These are phyloP conservation scores for Champsocephalus gunnari DNA, from an alignment of 2,797 vertebrate species.

Conservation along the genomic window DNA sequence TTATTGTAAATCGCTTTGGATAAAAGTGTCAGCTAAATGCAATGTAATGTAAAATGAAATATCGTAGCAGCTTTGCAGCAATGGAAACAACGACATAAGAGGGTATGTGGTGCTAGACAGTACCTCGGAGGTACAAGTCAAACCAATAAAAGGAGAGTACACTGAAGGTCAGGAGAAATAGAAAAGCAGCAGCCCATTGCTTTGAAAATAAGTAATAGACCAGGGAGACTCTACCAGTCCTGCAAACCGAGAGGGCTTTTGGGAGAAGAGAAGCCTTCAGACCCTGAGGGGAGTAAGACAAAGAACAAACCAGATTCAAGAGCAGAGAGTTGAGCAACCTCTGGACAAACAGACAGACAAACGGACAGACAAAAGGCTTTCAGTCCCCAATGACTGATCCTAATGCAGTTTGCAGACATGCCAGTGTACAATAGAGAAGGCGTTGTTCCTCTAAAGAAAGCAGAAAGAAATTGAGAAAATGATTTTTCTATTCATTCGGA, in stretches of 20 bases:
- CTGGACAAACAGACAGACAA: conserved; percentile 44
- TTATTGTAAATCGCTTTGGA: too few species aligned
- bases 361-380: conserved; percentile 50
- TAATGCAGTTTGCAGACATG: conserved; percentile 56
- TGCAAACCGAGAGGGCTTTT: conserved; percentile 31
- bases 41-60: neutral
- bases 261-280: conserved; percentile 31
- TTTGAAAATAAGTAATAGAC: conserved; percentile 42
- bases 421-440: conserved; percentile 37
- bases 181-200: conserved; percentile 31
- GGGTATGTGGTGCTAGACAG: neutral
- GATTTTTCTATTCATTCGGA: conserved; percentile 4
- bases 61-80: conserved; percentile 21
- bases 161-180: conserved; percentile 25
- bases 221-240: conserved; percentile 32
- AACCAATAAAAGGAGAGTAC: conserved; percentile 19
- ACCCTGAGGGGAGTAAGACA: conserved; percentile 45
- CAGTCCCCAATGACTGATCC: conserved; percentile 39
- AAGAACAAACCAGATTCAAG: conserved; percentile 44
- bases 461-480: conserved; percentile 14
- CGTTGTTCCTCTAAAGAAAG: conserved; percentile 47
- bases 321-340: conserved; percentile 42
- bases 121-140: conserved; percentile 13
- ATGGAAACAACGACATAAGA: conserved; percentile 2
- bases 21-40: too few species aligned